Conservation (phyloP, 2,888 invertebrate species). For the Eumerus sabulonum region DNA sequence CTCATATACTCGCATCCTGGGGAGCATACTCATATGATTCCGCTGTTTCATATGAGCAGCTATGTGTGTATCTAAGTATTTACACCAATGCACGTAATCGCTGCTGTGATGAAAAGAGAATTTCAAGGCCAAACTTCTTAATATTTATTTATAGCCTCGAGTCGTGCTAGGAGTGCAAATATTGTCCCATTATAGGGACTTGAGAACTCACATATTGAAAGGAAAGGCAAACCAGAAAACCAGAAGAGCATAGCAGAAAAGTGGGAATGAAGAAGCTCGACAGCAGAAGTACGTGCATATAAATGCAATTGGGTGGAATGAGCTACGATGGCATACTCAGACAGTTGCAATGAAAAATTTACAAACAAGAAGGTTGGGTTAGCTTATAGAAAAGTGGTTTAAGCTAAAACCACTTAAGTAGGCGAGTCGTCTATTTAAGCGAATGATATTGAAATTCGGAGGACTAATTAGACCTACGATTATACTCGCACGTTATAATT, state of each 20-base stretch:
- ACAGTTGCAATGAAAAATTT: conserved; percentile 13
- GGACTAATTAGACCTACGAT: too few relatives aligned
- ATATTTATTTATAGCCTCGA: conserved; percentile 66
- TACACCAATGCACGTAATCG: conserved; percentile 51
- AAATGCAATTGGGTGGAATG: conserved; percentile 49
- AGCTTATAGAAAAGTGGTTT: too few relatives aligned
- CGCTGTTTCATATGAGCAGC: conserved; percentile 3
- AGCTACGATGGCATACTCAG: too few relatives aligned
- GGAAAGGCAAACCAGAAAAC: background rate
- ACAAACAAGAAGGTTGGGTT: too few relatives aligned
- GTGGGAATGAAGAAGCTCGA: background rate
- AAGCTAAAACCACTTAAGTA: too few relatives aligned
- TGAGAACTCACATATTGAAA: conserved; percentile 17
- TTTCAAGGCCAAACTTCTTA: conserved; percentile 69
- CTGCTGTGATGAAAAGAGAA: conserved; percentile 63
- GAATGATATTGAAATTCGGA: too few relatives aligned
- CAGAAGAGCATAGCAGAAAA: too few relatives aligned
- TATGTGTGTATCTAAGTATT: conserved; percentile 26
- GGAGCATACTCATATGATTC: conserved; percentile 1
- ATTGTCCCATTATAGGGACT: conserved; percentile 72
- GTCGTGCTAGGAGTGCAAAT: conserved; percentile 76
- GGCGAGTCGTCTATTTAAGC: too few relatives aligned
- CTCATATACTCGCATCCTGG: background rate
- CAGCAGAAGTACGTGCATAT: conserved; percentile 55
- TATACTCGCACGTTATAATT: too few relatives aligned